Evolutionary conservation across 2,888 invertebrate genomes (phyloP), one percentile per base, ranked within the genome.

Genomic region (Nomada fabriciana): DNA sequence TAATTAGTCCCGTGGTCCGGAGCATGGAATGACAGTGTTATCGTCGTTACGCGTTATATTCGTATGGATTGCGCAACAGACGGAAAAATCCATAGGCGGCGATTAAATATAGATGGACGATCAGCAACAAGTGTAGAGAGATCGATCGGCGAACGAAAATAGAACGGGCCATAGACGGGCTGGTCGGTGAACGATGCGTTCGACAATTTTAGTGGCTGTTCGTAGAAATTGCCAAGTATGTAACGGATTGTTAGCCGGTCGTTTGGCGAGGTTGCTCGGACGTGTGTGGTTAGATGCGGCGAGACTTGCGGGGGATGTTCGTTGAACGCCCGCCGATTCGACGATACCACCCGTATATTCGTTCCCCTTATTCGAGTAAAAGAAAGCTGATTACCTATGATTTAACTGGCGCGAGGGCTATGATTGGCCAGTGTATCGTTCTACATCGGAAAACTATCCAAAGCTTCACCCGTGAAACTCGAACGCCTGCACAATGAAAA

Each of bases 91-190:
- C 4, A 7, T 7, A 11, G 18, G n/a, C 18, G 20, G 2, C 2
- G 9, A 25, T 57, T 18, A 42, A 67, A 23, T 15, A 23, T 15
- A 7, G 57, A 23, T 47, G 9, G 1, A 18, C 23, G 71, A 5
- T 1, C 50, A 53, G 63, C 63, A 72, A 72, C 71, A 63, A 72
- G 25, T 72, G 36, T 36, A 36, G 36, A 63, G 23, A 42, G 42
- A 63, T 52, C 71, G 61, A 71, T 42, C 13, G 25, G 11, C 5
- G 23, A 63, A 23, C 60, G 61, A 29, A 42, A 71, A 71, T 63
- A 42, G 23, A 61, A 15, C 71, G 52, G 3, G 11, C 50, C 25
- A 25, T 13, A 10, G 36, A 10, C 57, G 29, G 5, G 23, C 3
- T 4, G 23, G 10, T 29, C 42, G 15, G 23, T 9, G 18, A 61